Base-by-base conservation (phyloP, 1,140 invertebrate genomes). In the Euura saliciscinereae region DNA sequence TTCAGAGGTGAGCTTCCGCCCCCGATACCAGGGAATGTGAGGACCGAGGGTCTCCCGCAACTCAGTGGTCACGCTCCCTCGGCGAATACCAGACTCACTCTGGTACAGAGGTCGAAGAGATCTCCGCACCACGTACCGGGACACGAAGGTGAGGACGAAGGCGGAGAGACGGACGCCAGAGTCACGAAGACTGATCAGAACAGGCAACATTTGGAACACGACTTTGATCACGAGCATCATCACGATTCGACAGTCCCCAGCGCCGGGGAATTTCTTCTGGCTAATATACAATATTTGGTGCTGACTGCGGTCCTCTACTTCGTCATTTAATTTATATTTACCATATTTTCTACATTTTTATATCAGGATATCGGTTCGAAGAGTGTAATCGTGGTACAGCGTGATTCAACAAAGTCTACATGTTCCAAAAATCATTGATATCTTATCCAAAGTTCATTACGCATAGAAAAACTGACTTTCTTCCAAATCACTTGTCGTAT, bases 1-100 rank as follows among this genome's bases (percentile, higher is more conserved):
- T 95, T 91, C 76, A 90, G 87, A 73, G 94, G 93, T 0, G 92
- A 94, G 79, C 87, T 93, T 7, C 93, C 93, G 3, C 89, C 89
- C 0, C 79, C 87, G 28, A 84, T 89, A 44, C 79, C 86, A 2
- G 81, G 80, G 4, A 79, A 81, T 70, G 84, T 45, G 80, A 79
- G 7, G 79, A 75, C 45, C 82, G 70, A 84, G 6, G 64, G 65
- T 28, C 59, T 72, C 6, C 44, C 70, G 43, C 75, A 74, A 6
- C 6, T 69, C 10, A 45, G 74, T 46, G 45, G 70, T 67, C n/a
- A 43, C 45, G 46, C 68, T n/a, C 11, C 68, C 59, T 66, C 8
- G 44, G 76, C 70, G 6, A 82, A 77, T 65, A 80, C 78, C 4
- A 80, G 67, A 43, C 59, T 80, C 5, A 78, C 68, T 6, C 70